A percentile compares a stretch with the other conserved stretches of the same genome.
Conservation (phyloP, 2,113 vertebrate genomes). For the Zonotrichia leucophrys region DNA sequence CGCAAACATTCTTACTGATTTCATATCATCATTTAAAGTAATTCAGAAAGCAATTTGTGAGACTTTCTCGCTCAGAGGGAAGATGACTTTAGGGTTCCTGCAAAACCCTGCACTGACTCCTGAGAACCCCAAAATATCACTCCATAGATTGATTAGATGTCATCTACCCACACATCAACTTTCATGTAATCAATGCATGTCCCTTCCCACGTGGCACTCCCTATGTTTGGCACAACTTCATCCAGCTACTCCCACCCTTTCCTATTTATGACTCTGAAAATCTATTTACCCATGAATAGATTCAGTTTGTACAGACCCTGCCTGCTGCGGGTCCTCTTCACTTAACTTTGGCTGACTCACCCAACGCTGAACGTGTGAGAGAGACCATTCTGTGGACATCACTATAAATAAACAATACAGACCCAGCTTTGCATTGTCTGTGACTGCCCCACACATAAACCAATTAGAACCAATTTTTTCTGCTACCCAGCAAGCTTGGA, state of each 20-base stretch:
- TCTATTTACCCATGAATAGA: conserved; percentile 32
- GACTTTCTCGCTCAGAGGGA: not conserved
- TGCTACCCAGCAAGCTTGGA: not conserved
- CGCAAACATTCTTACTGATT: not conserved
- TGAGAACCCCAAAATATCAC: conserved; percentile 1
- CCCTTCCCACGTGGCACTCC: conserved; percentile 36
- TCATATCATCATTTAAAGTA: not conserved
- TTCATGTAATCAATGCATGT: conserved; percentile 6
- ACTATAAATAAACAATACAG: not conserved
- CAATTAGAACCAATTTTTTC: not conserved
- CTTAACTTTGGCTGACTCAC: not conserved
- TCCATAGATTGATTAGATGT: conserved; percentile 33
- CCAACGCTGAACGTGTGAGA: not conserved
- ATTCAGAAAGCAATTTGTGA: not conserved
- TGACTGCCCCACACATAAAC: not conserved
- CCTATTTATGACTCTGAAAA: conserved; percentile 55
- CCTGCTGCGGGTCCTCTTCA: not conserved
- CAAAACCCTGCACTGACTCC: not conserved
- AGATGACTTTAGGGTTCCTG: not conserved
- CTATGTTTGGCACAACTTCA: conserved; percentile 53
- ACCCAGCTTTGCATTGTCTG: not conserved
- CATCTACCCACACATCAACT: conserved; percentile 35
- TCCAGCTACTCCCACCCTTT: conserved; percentile 53
- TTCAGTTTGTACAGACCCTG: not conserved
- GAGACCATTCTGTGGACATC: not conserved